Percentiles rank a stretch among this genome's conserved stretches.
These are phyloP conservation scores for Meandrusa payeni DNA, from an alignment of 2,888 invertebrate species.

Conservation along the genomic window DNA sequence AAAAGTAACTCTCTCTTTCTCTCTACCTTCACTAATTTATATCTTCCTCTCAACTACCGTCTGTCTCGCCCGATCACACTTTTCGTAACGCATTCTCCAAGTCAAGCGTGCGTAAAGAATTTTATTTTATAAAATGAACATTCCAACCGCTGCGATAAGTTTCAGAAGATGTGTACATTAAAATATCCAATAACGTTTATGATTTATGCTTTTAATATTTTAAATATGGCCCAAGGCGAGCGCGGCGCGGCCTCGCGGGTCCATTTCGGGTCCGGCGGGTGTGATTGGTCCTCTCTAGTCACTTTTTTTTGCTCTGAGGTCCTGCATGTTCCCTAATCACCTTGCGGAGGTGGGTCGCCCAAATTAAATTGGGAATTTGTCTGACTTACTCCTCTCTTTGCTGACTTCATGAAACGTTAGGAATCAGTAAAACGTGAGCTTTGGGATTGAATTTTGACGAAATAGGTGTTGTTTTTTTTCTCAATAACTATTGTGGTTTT, in stretches of 20 bases:
- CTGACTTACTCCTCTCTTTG: constrained; percentile 39
- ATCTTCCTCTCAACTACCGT: no score
- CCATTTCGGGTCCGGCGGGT: constrained; percentile 52
- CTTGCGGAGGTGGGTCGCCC: constrained; percentile 47
- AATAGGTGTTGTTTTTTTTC: no score
- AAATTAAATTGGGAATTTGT: constrained; percentile 44
- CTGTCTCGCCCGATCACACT: no score
- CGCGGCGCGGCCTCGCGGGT: constrained; percentile 38
- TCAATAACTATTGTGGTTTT: no score
- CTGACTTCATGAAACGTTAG: background rate
- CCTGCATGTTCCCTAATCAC: constrained; percentile 66
- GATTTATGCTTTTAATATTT: constrained; percentile 75
- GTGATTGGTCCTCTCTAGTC: constrained; percentile 60
- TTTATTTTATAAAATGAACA: no score
- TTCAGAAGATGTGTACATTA: constrained; percentile 58
- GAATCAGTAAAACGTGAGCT: no score
- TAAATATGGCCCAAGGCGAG: constrained; percentile 71
- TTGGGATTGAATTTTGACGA: no score
- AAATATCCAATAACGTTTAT: constrained; percentile 67
- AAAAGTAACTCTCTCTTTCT: no score
- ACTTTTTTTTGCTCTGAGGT: constrained; percentile 47
- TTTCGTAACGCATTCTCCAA: no score
- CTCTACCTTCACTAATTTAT: no score
- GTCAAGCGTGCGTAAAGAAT: no score
- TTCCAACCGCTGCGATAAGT: background rate